Evolutionary conservation across 2,888 invertebrate species (phyloP).

Genomic region (Ennomos erosarius): DNA sequence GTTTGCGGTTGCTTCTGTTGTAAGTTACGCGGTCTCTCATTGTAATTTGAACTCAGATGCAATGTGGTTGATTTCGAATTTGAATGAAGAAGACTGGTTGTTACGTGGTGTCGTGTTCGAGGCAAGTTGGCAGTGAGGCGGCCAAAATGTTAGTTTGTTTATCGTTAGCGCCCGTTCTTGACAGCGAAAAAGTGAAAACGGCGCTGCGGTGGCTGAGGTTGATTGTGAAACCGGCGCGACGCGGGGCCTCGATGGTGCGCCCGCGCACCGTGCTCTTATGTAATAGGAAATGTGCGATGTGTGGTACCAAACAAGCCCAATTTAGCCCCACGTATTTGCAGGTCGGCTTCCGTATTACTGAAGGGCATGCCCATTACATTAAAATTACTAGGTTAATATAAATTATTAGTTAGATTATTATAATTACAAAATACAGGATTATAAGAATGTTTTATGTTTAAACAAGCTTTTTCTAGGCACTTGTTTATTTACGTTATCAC

Average conservation of each 20-base stretch:
- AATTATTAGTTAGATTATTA: no score
- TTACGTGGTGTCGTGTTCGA: constrained; percentile 53
- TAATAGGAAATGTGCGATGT: constrained; percentile 67
- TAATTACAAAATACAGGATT: no score
- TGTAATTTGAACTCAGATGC: constrained; percentile 64
- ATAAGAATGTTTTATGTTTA: constrained; percentile 11
- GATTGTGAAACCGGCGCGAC: constrained; percentile 79
- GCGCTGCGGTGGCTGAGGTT: constrained; percentile 69
- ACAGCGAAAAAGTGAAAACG: constrained; percentile 86
- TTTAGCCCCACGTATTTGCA: constrained; percentile 40
- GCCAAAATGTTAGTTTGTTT: constrained; percentile 84
- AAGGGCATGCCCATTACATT: constrained; percentile 23
- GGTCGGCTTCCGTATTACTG: constrained; percentile 39
- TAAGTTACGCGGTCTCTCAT: constrained; percentile 52
- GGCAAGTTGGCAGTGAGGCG: constrained; percentile 69
- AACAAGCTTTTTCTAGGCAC: no score
- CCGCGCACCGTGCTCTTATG: constrained; percentile 56
- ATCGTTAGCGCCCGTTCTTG: constrained; percentile 83
- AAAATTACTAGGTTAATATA: constrained; percentile 22
- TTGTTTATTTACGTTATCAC: no score
- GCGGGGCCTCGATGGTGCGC: constrained; percentile 65
- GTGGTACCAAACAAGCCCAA: constrained; percentile 48
- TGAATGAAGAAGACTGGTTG: constrained; percentile 43
- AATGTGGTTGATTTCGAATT: constrained; percentile 54
- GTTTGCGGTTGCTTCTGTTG: constrained; percentile 54